A percentile compares a stretch with the other conserved stretches of the same genome.
Evolutionary conservation across 1,140 invertebrate species (phyloP).

Genomic region (Drosophila sturtevanti): DNA sequence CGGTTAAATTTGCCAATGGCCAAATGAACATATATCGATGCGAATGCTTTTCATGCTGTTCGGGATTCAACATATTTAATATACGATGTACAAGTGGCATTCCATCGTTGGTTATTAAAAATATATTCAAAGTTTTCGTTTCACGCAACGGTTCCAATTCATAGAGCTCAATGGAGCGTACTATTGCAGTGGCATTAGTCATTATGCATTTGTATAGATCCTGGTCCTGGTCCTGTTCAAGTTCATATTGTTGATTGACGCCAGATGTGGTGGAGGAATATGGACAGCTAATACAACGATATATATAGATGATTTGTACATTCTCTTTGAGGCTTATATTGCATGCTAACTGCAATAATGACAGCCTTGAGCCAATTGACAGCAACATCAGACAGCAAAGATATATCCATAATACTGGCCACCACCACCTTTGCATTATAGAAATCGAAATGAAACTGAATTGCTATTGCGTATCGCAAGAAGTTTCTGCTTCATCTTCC

Average conservation of each 20-base stretch:
- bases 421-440: neutral
- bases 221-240: slow-evolving; percentile 42
- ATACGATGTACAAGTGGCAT: slow-evolving; percentile 49
- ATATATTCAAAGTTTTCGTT: slow-evolving; percentile 61
- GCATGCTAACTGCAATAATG: neutral
- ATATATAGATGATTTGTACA: slow-evolving; percentile 54
- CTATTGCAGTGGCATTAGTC: slow-evolving; percentile 30
- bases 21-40: slow-evolving; percentile 75
- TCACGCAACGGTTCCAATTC: slow-evolving; percentile 56
- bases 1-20: slow-evolving; percentile 34
- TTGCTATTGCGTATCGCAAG: too few species aligned
- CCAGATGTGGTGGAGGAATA: neutral
- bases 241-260: neutral
- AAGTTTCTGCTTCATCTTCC: neutral
- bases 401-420: neutral
- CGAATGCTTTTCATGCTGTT: slow-evolving; percentile 49
- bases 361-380: neutral
- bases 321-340: neutral
- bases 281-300: slow-evolving; percentile 57
- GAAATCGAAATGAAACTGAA: neutral
- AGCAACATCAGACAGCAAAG: neutral
- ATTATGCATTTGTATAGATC: slow-evolving; percentile 48
- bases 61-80: slow-evolving; percentile 60
- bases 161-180: slow-evolving; percentile 40
- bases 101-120: slow-evolving; percentile 41